These are phyloP conservation scores for Drosophila diplacantha DNA, from an alignment of 2,888 invertebrate genomes.

Conservation along the genomic window DNA sequence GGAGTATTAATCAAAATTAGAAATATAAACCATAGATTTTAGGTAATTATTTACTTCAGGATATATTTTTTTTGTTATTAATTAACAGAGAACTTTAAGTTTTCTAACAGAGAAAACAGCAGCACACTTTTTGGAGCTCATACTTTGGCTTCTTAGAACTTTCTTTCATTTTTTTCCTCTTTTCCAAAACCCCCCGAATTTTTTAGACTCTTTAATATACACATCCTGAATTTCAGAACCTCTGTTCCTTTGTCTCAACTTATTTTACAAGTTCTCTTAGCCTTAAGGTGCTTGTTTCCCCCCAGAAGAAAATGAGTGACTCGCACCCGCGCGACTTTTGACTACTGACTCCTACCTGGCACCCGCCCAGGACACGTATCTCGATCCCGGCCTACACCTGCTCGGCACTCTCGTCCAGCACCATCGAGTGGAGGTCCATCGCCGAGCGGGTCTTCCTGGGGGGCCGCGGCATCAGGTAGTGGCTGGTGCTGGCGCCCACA, in stretches of 20 bases:
- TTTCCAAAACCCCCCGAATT: background rate
- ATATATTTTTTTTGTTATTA: background rate
- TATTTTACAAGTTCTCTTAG: slow-evolving; percentile 7
- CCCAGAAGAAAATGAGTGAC: slow-evolving; percentile 11
- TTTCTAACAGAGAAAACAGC: background rate
- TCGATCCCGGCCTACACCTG: slow-evolving; percentile 63
- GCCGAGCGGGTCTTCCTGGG: slow-evolving; percentile 90
- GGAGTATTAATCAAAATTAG: no score
- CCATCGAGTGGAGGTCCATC: slow-evolving; percentile 88
- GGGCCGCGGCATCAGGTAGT: slow-evolving; percentile 83
- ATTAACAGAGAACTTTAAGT: background rate
- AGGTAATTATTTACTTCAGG: background rate
- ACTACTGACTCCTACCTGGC: slow-evolving; percentile 6
- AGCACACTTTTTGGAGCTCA: background rate
- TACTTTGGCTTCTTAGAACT: background rate
- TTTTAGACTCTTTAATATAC: background rate
- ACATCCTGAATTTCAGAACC: slow-evolving; percentile 4
- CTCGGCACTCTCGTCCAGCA: slow-evolving; percentile 79
- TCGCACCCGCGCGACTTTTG: background rate
- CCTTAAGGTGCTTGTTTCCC: background rate
- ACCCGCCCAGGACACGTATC: no score
- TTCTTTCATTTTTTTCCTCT: background rate
- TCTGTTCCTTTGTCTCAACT: background rate
- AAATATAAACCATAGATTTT: no score
- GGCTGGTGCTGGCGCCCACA: slow-evolving; percentile 82